Percentiles rank a stretch among this genome's conserved stretches.
phyloP scores from a whole-genome alignment of 2,797 vertebrate species.

The Dicrostonyx torquatus region DNA sequence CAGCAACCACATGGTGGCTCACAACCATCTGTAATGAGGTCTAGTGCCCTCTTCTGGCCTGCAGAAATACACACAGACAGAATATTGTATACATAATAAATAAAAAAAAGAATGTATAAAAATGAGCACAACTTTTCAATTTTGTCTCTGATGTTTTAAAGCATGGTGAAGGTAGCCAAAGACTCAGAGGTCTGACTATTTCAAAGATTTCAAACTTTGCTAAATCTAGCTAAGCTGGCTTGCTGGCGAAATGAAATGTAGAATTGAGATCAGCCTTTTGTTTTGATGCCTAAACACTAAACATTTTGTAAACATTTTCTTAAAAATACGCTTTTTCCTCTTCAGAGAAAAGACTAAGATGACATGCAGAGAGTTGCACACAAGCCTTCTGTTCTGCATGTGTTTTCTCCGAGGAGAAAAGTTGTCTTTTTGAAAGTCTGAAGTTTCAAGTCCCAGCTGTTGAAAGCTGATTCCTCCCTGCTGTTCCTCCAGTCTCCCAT shows the following conservation, averaged over 20 bases:
- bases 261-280: constrained; percentile 33
- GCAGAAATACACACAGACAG: no score
- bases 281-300: constrained; percentile 40
- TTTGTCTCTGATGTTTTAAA: constrained; percentile 27
- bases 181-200: background rate
- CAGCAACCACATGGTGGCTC: no score
- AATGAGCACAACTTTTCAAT: background rate
- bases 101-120: background rate
- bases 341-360: background rate
- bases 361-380: background rate
- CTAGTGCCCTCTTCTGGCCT: no score
- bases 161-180: constrained; percentile 2
- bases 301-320: constrained; percentile 23
- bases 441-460: constrained; percentile 83
- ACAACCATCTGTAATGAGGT: no score
- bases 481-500: constrained; percentile 64
- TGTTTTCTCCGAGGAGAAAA: constrained; percentile 53
- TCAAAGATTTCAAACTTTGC: background rate
- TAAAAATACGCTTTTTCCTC: background rate
- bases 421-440: constrained; percentile 74
- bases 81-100: no score
- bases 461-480: constrained; percentile 80
- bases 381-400: background rate
- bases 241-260: constrained; percentile 37
- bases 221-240: background rate